These are phyloP conservation scores for Thymallus thymallus DNA, from an alignment of 2,113 vertebrate genomes.

Conservation along the genomic window DNA sequence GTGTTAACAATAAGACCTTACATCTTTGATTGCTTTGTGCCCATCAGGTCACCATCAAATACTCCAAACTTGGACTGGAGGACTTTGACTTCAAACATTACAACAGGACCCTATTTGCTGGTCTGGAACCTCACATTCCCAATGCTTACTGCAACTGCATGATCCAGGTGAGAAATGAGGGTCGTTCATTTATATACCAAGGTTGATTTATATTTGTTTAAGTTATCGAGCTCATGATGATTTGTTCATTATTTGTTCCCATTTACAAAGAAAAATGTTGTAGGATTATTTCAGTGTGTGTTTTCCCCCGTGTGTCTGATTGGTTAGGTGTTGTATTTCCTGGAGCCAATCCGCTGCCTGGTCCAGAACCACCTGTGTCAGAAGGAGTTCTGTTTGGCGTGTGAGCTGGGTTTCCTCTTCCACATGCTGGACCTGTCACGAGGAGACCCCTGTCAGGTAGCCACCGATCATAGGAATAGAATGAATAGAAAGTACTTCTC, in stretches of 20 bases:
- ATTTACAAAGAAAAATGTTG: not conserved
- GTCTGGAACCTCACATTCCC: constrained; percentile 97
- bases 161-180: constrained; percentile 84
- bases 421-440: constrained; percentile 96
- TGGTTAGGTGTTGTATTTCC: constrained; percentile 88
- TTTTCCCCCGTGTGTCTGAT: constrained; percentile 6
- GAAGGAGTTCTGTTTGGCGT: constrained; percentile 97
- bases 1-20: not conserved
- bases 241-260: not conserved
- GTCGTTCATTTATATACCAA: not conserved
- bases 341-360: constrained; percentile 93
- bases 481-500: not conserved
- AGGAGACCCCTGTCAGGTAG: constrained; percentile 95
- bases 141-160: constrained; percentile 99
- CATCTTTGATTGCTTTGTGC: not conserved
- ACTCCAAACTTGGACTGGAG: constrained; percentile 95
- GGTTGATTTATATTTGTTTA: not conserved
- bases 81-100: constrained; percentile 99
- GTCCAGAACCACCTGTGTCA: constrained; percentile 98
- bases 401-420: constrained; percentile 95
- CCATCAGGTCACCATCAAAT: constrained; percentile 95
- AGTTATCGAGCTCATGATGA: not conserved
- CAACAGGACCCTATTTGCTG: constrained; percentile 96
- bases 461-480: not conserved
- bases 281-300: not conserved